Evolutionary conservation across 2,797 vertebrate genomes (phyloP), one percentile per base, ranked within the genome.

Genomic region (Cynopterus sphinx): DNA sequence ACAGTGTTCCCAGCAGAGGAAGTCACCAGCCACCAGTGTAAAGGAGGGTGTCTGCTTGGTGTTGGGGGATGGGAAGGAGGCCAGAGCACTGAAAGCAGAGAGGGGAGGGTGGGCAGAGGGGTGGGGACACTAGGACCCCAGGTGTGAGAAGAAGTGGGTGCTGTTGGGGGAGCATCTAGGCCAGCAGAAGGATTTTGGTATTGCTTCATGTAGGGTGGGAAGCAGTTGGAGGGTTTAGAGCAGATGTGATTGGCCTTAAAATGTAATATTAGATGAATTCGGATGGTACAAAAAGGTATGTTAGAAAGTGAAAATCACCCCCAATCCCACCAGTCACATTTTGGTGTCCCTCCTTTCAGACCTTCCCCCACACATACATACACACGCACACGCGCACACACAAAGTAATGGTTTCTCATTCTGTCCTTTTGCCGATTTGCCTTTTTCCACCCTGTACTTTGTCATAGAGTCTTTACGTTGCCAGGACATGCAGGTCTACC

Each of bases 301-400:
- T 57, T 24, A 71, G 70, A 88, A 91, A 89, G 65, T 79, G 84
- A 43, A 83, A 63, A 77, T 51, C 78, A 59, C 70, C 33, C 26
- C 24, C 63, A 1, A 63, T 63, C 73, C 74, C 41, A 28, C 87
- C n/a, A 31, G 36, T 73, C 11, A 49, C 78, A 55, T 94, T 88
- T 92, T 8, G 46, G n/a, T 17, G 22, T 92, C 67, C 70, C 43
- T 87, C 46, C 19, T 53, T 78, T 83, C 55, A 91, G 93, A 24
- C n/a, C 74, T 31, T 46, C 11, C 63, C n/a, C 43, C 9, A 8
- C 65, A 17, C 65, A 2, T 9, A 31, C 0, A 46, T 59, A 0
- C 53, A 31, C 6, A 21, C 19, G 5, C 36, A 0, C 68, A 31
- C 2, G 16, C 17, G 11, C n/a, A 46, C 5, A 31, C 0, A 0